Evolutionary conservation across 2,888 invertebrate genomes (phyloP).

Genomic region (Aleiodes testaceus): DNA sequence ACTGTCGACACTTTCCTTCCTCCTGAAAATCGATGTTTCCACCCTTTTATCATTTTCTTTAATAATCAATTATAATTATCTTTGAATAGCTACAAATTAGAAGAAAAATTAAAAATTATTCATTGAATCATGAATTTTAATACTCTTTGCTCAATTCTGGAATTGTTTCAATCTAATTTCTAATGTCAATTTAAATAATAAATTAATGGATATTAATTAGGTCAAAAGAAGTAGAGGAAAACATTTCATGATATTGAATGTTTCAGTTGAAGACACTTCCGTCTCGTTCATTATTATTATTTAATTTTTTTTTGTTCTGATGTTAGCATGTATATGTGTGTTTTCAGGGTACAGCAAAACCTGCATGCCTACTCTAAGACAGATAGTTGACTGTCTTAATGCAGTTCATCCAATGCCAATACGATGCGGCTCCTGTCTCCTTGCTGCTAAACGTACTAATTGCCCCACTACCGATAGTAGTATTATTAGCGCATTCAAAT

Average conservation of each 20-base stretch:
- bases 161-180: slow-evolving; percentile 7
- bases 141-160: slow-evolving; percentile 20
- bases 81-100: not conserved
- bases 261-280: slow-evolving; percentile 27
- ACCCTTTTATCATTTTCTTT: no score
- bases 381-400: slow-evolving; percentile 71
- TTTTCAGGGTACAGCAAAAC: slow-evolving; percentile 74
- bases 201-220: slow-evolving; percentile 27
- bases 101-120: slow-evolving; percentile 1
- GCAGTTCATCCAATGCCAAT: slow-evolving; percentile 70
- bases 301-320: slow-evolving; percentile 66
- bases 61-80: no score
- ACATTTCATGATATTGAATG: slow-evolving; percentile 43
- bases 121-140: not conserved
- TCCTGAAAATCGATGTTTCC: no score
- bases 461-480: slow-evolving; percentile 62
- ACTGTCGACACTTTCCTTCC: no score
- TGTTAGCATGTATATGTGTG: slow-evolving; percentile 70
- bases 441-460: slow-evolving; percentile 68
- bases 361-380: slow-evolving; percentile 78
- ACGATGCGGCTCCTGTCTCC: slow-evolving; percentile 67
- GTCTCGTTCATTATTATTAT: not conserved
- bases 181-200: slow-evolving; percentile 14
- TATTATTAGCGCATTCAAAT: slow-evolving; percentile 57
- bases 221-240: slow-evolving; percentile 25